Evolutionary conservation across 1,140 invertebrate genomes (phyloP).

Genomic region (Helicorthomorpha holstii): DNA sequence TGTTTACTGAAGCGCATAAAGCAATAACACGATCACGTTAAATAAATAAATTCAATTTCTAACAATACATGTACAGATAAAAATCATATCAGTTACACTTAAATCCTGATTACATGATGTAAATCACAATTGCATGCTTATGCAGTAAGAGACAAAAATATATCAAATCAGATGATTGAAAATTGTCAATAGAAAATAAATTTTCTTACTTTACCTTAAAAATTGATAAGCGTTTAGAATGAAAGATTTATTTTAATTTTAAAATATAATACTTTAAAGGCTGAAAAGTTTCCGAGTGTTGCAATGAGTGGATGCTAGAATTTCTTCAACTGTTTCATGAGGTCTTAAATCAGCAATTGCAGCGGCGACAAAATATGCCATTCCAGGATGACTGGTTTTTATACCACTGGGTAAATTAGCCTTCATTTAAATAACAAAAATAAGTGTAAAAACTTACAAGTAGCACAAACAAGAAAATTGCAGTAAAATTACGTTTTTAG

Average conservation of each 20-base stretch:
- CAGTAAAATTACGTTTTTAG: slow-evolving; percentile 15
- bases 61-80: too few relatives aligned
- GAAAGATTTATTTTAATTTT: too few relatives aligned
- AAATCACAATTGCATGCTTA: too few relatives aligned
- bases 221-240: too few relatives aligned
- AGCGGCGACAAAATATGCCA: slow-evolving; percentile 28
- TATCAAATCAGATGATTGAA: too few relatives aligned
- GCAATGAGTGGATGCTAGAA: slow-evolving; percentile 18
- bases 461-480: not conserved
- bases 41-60: too few relatives aligned
- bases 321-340: slow-evolving; percentile 16
- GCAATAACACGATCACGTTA: too few relatives aligned
- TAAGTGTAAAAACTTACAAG: not conserved
- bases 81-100: too few relatives aligned
- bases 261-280: slow-evolving; percentile 1
- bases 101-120: too few relatives aligned
- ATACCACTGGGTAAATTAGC: not conserved
- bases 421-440: not conserved
- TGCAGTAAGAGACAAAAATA: too few relatives aligned
- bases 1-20: slow-evolving; percentile 91
- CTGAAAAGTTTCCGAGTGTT: slow-evolving; percentile 23
- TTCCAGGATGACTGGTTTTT: slow-evolving; percentile 25
- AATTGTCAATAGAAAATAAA: too few relatives aligned
- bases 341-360: slow-evolving; percentile 21
- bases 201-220: too few relatives aligned